These are phyloP conservation scores for Pardosa pseudoannulata DNA, from an alignment of 2,888 invertebrate species.

Conservation along the genomic window DNA sequence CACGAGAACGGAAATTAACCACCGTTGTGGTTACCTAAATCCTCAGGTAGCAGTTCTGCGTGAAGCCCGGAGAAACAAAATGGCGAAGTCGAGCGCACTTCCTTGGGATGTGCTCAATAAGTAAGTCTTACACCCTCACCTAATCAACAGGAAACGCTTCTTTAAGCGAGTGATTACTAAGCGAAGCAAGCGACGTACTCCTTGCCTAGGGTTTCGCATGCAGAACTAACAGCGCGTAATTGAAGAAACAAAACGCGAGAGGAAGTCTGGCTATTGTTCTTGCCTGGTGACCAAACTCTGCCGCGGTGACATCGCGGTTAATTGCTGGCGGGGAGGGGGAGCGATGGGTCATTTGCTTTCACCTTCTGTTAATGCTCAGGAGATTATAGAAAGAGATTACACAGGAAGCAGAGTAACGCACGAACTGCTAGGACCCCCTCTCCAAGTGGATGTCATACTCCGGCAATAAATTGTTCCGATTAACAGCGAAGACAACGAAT, in stretches of 20 bases:
- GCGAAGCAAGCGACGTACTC: constrained; percentile 3
- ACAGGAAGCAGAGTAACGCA: constrained; percentile 9
- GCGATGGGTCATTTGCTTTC: constrained; percentile 33
- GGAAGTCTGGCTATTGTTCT: constrained; percentile 24
- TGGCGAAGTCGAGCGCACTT: not conserved
- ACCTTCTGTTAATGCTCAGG: not conserved
- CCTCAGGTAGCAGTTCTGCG: too few species aligned
- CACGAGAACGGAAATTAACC: too few species aligned
- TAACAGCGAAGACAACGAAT: too few species aligned
- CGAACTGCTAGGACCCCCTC: not conserved
- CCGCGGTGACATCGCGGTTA: constrained; percentile 21
- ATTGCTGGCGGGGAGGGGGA: constrained; percentile 8
- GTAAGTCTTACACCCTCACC: not conserved
- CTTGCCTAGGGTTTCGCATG: not conserved
- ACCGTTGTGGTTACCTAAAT: too few species aligned
- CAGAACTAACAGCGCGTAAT: constrained; percentile 29
- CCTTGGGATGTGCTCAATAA: not conserved
- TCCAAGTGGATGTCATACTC: not conserved
- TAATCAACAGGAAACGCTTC: constrained; percentile 12
- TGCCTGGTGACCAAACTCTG: constrained; percentile 36
- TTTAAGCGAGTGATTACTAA: not conserved
- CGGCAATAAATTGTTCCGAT: too few species aligned
- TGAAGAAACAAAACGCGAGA: constrained; percentile 39
- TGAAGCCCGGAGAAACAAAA: too few species aligned
- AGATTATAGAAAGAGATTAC: not conserved